Conservation (phyloP, 2,113 vertebrate genomes). For the Pristiophorus japonicus region DNA sequence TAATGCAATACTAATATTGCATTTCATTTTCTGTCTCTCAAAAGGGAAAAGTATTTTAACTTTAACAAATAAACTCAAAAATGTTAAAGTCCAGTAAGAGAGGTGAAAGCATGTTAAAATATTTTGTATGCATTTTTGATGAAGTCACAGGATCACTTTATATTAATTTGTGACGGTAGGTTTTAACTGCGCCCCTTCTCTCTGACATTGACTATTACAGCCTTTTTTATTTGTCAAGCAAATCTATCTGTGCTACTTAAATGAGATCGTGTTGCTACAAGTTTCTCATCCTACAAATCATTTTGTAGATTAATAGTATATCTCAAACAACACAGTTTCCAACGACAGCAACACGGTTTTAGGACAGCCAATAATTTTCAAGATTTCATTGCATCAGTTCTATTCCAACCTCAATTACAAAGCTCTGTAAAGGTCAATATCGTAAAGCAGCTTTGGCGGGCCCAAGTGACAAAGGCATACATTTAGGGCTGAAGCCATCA, state of each 20-base stretch:
- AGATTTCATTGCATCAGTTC: not conserved
- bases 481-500: not conserved
- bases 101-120: not conserved
- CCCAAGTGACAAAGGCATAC: not conserved
- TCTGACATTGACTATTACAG: not conserved
- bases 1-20: not conserved
- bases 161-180: not conserved
- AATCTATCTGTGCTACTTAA: not conserved
- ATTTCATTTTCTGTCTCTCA: not conserved
- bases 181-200: not conserved
- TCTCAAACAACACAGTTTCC: not conserved
- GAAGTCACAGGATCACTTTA: not conserved
- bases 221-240: not conserved
- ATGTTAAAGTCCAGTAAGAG: not conserved
- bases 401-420: not conserved
- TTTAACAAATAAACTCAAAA: not conserved
- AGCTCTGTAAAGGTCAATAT: not conserved
- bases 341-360: not conserved
- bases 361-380: not conserved
- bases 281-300: not conserved
- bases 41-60: not conserved
- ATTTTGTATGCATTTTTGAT: not conserved
- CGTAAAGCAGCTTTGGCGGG: not conserved
- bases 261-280: not conserved
- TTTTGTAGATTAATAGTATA: constrained; percentile 5